A percentile compares a stretch with the other conserved stretches of the same genome.
Evolutionary conservation across 1,140 invertebrate genomes (phyloP).

Genomic region (Ceratina japonica): DNA sequence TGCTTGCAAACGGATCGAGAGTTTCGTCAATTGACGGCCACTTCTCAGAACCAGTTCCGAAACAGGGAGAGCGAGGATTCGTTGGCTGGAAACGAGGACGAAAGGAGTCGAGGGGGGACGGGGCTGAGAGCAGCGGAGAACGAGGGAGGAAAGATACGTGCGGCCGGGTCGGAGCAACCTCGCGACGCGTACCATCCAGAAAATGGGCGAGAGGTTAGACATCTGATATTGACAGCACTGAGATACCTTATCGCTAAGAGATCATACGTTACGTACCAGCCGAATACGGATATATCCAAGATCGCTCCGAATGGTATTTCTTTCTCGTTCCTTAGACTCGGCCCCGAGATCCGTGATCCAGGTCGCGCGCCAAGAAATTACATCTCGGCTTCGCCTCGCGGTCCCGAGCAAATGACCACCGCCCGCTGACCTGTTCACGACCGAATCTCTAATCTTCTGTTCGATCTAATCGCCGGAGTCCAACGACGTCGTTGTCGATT

Average conservation of each 20-base stretch:
- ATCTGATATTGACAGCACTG: constrained; percentile 54
- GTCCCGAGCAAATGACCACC: neutral
- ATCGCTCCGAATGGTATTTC: constrained; percentile 40
- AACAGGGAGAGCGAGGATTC: constrained; percentile 9
- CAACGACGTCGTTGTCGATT: no score
- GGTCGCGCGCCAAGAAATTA: constrained; percentile 1
- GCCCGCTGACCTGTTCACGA: neutral
- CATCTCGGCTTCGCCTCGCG: neutral
- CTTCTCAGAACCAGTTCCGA: neutral
- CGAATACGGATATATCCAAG: constrained; percentile 35
- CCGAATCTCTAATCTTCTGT: constrained; percentile 10
- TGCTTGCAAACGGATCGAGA: constrained; percentile 20
- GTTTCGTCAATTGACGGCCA: constrained; percentile 25
- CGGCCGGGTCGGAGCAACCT: constrained; percentile 21
- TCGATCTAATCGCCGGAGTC: neutral
- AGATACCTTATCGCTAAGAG: constrained; percentile 46
- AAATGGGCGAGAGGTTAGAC: constrained; percentile 41
- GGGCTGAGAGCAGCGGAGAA: neutral
- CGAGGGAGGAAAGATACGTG: neutral
- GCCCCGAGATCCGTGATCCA: neutral
- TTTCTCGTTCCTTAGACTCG: constrained; percentile 11
- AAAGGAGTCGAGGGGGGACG: neutral
- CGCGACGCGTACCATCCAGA: constrained; percentile 12
- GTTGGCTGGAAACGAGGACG: neutral
- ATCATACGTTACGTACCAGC: constrained; percentile 39